Conservation (phyloP, 2,888 invertebrate species). For the Dasypogon diadema region DNA sequence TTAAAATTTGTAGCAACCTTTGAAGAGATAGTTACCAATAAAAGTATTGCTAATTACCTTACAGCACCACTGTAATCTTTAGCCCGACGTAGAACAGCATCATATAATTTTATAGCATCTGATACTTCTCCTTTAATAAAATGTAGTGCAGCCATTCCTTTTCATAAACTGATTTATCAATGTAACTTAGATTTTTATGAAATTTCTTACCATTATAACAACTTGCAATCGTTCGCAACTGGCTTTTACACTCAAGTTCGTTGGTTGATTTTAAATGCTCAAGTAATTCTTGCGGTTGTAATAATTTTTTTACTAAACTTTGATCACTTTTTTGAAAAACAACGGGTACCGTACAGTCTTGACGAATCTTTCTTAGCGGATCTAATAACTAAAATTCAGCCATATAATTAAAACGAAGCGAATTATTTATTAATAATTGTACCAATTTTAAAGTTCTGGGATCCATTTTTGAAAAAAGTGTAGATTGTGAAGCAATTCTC, state of each 20-base stretch:
- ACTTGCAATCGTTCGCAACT: constrained; percentile 74
- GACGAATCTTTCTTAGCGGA: constrained; percentile 76
- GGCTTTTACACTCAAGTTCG: constrained; percentile 73
- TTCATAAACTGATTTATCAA: neutral
- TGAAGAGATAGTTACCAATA: neutral
- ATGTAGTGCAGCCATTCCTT: constrained; percentile 75
- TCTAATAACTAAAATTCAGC: constrained; percentile 69
- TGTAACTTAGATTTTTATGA: neutral
- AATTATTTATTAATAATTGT: constrained; percentile 53
- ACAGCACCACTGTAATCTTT: constrained; percentile 62
- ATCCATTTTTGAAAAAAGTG: constrained; percentile 69
- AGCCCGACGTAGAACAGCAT: constrained; percentile 72
- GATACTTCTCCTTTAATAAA: constrained; percentile 71
- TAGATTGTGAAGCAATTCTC: constrained; percentile 65
- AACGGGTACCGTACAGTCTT: constrained; percentile 80
- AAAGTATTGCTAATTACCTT: constrained; percentile 58
- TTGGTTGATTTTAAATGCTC: constrained; percentile 75
- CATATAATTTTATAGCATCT: constrained; percentile 74
- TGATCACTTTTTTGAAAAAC: constrained; percentile 71
- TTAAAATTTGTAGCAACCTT: too few relatives aligned
- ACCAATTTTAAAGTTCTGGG: constrained; percentile 67
- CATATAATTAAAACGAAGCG: neutral
- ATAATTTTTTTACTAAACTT: constrained; percentile 68
- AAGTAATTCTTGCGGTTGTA: constrained; percentile 76
- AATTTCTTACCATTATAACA: constrained; percentile 73